Evolutionary conservation across 2,797 vertebrate species (phyloP).

Genomic region (Cirrhinus molitorella): DNA sequence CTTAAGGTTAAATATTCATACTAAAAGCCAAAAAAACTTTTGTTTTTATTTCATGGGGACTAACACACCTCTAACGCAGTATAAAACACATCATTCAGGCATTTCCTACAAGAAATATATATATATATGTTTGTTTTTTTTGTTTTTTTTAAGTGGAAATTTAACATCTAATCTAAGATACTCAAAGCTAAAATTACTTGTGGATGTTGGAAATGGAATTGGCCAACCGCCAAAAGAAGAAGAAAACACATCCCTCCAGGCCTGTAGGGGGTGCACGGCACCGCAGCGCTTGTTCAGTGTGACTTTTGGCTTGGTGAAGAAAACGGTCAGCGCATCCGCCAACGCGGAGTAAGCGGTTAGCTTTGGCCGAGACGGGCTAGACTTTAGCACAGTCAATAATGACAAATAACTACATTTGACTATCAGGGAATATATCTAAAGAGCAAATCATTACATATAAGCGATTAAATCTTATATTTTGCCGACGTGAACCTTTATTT

Average conservation of each 20-base stretch:
- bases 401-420: neutral
- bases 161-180: neutral
- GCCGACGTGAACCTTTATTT: neutral
- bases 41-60: no score
- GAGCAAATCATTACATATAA: no score
- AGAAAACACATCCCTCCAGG: neutral
- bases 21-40: no score
- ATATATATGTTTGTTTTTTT: no score
- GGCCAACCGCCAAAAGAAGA: no score
- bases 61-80: neutral
- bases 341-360: conserved; percentile 47
- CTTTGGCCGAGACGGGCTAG: neutral
- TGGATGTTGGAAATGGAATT: no score
- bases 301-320: conserved; percentile 4
- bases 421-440: conserved; percentile 7
- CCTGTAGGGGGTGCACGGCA: conserved; percentile 12
- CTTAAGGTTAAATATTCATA: no score
- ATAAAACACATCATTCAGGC: neutral
- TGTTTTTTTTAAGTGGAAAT: neutral
- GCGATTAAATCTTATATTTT: neutral
- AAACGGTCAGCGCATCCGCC: conserved; percentile 36
- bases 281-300: neutral
- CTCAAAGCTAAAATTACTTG: neutral
- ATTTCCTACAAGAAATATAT: neutral
- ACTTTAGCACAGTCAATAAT: neutral